A percentile compares a stretch with the other conserved stretches of the same genome.
phyloP scores from a whole-genome alignment of 2,797 vertebrate genomes.

The Hoplostethus mediterraneus region DNA sequence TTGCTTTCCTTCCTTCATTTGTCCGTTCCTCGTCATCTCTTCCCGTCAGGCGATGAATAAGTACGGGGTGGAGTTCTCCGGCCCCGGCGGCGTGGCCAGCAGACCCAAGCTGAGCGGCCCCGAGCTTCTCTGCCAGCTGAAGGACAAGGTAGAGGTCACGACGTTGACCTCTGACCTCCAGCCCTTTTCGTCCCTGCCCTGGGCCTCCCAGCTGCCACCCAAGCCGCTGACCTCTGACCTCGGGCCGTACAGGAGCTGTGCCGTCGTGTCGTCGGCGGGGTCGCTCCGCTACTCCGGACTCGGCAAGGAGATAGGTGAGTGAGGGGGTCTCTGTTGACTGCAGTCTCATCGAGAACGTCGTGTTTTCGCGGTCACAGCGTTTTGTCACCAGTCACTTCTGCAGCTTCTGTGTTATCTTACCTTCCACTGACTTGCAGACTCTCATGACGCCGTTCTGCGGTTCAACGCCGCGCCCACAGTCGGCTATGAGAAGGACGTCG shows the following conservation, averaged over 20 bases:
- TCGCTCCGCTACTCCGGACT: slow-evolving; percentile 82
- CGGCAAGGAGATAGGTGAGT: slow-evolving; percentile 86
- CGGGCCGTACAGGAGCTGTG: slow-evolving; percentile 83
- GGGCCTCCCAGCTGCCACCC: slow-evolving; percentile 79
- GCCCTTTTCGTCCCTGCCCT: slow-evolving; percentile 79
- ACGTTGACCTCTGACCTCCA: slow-evolving; percentile 82
- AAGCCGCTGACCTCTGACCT: slow-evolving; percentile 75
- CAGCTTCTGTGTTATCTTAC: neutral
- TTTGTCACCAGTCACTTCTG: neutral
- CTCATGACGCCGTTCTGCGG: slow-evolving; percentile 85
- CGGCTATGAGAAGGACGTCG: slow-evolving; percentile 85
- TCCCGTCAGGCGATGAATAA: slow-evolving; percentile 84
- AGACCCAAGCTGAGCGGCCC: slow-evolving; percentile 68
- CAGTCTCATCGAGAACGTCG: no score
- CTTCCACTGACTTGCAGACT: slow-evolving; percentile 64
- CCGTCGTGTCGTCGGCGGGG: slow-evolving; percentile 86
- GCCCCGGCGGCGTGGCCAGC: slow-evolving; percentile 34
- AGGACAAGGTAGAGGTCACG: slow-evolving; percentile 69
- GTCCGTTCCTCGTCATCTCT: neutral
- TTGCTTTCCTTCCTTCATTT: neutral
- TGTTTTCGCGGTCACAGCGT: no score
- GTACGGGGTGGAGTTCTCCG: slow-evolving; percentile 76
- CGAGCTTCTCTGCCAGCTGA: slow-evolving; percentile 84
- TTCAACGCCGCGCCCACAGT: slow-evolving; percentile 85
- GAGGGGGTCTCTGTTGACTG: no score